Base-by-base conservation (phyloP, 2,113 vertebrate genomes). In the Ceuthmochares aereus region DNA sequence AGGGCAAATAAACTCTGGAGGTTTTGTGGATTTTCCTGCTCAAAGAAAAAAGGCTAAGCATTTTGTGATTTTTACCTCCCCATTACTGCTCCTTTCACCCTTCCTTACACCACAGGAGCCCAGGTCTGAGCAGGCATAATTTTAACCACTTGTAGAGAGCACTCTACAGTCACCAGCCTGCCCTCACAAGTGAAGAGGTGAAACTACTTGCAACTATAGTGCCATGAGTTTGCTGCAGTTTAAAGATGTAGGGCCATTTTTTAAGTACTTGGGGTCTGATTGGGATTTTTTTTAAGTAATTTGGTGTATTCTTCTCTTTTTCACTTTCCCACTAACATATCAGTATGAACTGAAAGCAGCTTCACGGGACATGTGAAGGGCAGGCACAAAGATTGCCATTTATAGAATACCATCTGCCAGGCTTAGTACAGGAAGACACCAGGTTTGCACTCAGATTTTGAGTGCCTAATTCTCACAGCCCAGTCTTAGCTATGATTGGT, bases 341-440 rank as follows among this genome's bases (percentile, higher is more conserved):
- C 21, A 64, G 12, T 7, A 76, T 52, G 27, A 75, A 79, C 3
- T 68, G 26, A 76, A 77, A 79, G 29, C 2, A 55, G 37, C 4
- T 56, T 93, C 23, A 30, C 11, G 5, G 36, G 23, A 78, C 32
- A 85, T 12, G 23, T 51, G 32, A 67, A 85, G 47, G 26, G 8
- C 75, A 63, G 9, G 2, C 14, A 56, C 20, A 27, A 70, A 72
- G 6, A 12, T 29, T 56, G 40, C 4, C 5, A 20, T 42, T 20
- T 49, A 6, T 9, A 14, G 1, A 32, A 4, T 13, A 58, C 17
- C 17, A 42, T 22, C 12, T 78, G 27, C 29, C 1, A 0, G 16
- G 11, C 12, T 84, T 63, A 36, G 13, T 19, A 30, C 5, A 36
- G 14, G 34, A 87, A 82, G 7, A 29, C 11, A 37, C 22, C 11